Base-by-base conservation (phyloP, 2,888 invertebrate species). In the Nomada lathburiana region DNA sequence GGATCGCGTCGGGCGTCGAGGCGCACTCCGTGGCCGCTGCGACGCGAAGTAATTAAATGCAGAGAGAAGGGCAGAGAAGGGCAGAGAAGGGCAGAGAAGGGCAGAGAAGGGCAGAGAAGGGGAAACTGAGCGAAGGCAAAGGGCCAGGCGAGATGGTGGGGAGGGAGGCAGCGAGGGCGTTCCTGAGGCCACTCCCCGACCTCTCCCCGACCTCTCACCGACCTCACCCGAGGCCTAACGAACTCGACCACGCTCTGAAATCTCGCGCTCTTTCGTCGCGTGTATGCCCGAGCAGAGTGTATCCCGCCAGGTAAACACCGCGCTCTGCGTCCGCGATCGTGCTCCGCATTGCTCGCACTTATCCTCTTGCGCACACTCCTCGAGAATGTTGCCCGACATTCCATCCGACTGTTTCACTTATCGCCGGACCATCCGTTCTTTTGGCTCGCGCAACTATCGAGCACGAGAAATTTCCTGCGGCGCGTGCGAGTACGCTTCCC, bases 171-270 rank as follows among this genome's bases (percentile, higher is more conserved):
- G 88, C 88, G 91, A 91, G 89, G 92, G 93, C 92, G 93, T 92
- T 91, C 90, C 91, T 91, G 74, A 89, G 86, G 93, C 93, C 93
- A 92, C 92, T 93, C 93, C 93, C 93, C 90, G 83, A 76, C 86
- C 55, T 72, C 62, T 47, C 82, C 80, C 10, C 84, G 87, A 84
- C 86, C 55, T 72, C 62, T 36, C 83, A 80, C 10, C 84, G 87
- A 84, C 85, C 55, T 72, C 62, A 29, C 82, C 81, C 84, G 85
- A 86, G 83, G 84, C 85, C 68, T 84, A 23, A 57, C 82, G 85
- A 85, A 87, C 84, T 86, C 83, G 86, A 82, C 80, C 81, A 84
- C 81, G 82, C 67, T 84, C 82, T 13, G 64, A 71, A 88, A 82
- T 82, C 84, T 75, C 79, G 67, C 70, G 70, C 55, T 79, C 57